Evolutionary conservation across 2,113 vertebrate genomes (phyloP).

Genomic region (Hippocampus mohnikei): DNA sequence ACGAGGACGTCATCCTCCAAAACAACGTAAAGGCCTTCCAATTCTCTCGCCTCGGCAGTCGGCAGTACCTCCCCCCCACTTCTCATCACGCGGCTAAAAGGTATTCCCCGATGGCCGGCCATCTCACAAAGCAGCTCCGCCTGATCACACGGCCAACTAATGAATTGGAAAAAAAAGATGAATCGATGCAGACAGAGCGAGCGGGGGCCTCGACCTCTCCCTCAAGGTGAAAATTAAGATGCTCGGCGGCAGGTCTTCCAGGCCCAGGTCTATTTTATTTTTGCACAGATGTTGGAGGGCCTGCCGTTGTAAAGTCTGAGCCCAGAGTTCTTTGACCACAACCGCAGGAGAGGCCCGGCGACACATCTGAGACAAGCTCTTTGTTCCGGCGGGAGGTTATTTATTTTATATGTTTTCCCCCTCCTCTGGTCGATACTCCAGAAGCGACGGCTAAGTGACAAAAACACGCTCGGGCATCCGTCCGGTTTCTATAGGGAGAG

Average conservation of each 20-base stretch:
- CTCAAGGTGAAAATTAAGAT: conserved; percentile 74
- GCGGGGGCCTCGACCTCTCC: conserved; percentile 67
- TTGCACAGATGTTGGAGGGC: conserved; percentile 74
- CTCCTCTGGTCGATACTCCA: conserved; percentile 60
- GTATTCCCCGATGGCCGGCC: conserved; percentile 70
- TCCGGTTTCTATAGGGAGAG: conserved; percentile 65
- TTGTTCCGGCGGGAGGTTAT: conserved; percentile 61
- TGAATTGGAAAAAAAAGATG: conserved; percentile 72
- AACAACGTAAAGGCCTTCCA: conserved; percentile 57
- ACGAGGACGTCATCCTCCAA: conserved; percentile 38
- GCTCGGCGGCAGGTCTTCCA: conserved; percentile 64
- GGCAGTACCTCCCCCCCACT: conserved; percentile 43
- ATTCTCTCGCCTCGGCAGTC: conserved; percentile 34
- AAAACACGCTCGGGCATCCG: conserved; percentile 59
- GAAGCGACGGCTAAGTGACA: conserved; percentile 52
- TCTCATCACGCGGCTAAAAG: conserved; percentile 59
- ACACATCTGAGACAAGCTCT: conserved; percentile 66
- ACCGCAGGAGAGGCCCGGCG: conserved; percentile 40
- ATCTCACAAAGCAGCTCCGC: conserved; percentile 70
- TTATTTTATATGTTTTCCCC: conserved; percentile 1
- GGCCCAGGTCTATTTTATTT: conserved; percentile 68
- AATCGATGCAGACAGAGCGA: conserved; percentile 73
- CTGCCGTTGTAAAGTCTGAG: conserved; percentile 56
- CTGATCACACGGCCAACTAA: conserved; percentile 75
- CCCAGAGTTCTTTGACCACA: conserved; percentile 48